These are phyloP conservation scores for Malacosoma neustria DNA, from an alignment of 2,888 invertebrate genomes.

Conservation along the genomic window DNA sequence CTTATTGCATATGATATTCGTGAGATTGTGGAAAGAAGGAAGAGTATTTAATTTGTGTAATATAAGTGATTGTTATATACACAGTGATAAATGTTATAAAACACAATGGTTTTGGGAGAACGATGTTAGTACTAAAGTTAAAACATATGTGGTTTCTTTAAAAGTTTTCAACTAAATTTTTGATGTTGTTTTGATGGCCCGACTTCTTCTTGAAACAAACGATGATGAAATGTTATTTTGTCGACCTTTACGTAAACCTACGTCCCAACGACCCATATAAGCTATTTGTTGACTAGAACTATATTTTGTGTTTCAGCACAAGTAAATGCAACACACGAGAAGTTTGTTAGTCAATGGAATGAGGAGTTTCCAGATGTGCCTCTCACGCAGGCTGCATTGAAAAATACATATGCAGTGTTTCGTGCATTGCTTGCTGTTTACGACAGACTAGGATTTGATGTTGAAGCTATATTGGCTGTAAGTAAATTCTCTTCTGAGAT, in stretches of 20 bases:
- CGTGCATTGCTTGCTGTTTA: constrained; percentile 43
- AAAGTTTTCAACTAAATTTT: neutral
- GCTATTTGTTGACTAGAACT: too few species aligned
- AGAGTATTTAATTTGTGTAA: too few species aligned
- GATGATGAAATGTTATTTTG: neutral
- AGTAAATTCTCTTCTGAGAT: constrained; percentile 16
- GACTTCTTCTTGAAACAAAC: neutral
- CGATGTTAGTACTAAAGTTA: too few species aligned
- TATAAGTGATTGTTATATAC: too few species aligned
- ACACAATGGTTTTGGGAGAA: too few species aligned
- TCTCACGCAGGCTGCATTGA: constrained; percentile 37
- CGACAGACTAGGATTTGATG: constrained; percentile 46
- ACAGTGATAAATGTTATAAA: too few species aligned
- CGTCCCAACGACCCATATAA: too few species aligned
- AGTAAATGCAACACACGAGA: constrained; percentile 26
- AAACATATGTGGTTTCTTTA: too few species aligned
- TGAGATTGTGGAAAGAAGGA: too few species aligned
- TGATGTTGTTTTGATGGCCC: neutral
- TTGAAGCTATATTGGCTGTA: constrained; percentile 41
- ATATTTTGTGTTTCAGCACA: constrained; percentile 21
- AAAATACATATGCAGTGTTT: constrained; percentile 47
- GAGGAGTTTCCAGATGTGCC: constrained; percentile 35
- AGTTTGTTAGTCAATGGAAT: constrained; percentile 47
- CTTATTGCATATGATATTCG: too few species aligned
- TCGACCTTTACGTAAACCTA: too few species aligned